phyloP scores from a whole-genome alignment of 1,140 invertebrate species.

The Drosophila sp. region DNA sequence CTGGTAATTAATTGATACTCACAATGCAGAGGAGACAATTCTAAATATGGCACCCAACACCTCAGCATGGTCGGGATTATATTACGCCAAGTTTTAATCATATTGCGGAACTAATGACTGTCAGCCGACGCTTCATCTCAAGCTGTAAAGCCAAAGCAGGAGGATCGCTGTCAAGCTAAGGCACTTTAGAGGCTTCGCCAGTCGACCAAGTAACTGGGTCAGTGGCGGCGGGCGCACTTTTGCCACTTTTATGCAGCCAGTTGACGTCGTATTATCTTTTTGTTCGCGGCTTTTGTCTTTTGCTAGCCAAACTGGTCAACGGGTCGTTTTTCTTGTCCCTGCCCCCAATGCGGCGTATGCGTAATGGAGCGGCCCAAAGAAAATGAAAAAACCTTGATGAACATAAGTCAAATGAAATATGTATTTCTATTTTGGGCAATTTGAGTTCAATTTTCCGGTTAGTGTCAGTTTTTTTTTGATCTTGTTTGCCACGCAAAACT shows the following conservation, averaged over 20 bases:
- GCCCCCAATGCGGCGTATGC: constrained; percentile 59
- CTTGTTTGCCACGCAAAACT: constrained; percentile 55
- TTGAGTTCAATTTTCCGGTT: constrained; percentile 14
- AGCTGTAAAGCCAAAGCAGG: constrained; percentile 35
- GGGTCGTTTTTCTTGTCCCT: constrained; percentile 19
- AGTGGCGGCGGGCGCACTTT: constrained; percentile 64
- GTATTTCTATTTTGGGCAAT: constrained; percentile 13
- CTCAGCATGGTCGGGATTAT: constrained; percentile 44
- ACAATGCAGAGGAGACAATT: constrained; percentile 12
- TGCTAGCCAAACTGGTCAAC: constrained; percentile 21
- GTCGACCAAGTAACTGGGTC: constrained; percentile 67
- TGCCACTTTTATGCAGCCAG: constrained; percentile 28
- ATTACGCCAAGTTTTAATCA: constrained; percentile 75
- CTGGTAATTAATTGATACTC: constrained; percentile 49
- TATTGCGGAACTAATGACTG: constrained; percentile 71
- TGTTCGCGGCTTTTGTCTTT: constrained; percentile 60
- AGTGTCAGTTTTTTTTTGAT: not conserved
- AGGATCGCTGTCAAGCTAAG: constrained; percentile 18
- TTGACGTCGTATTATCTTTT: constrained; percentile 31
- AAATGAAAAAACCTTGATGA: constrained; percentile 54
- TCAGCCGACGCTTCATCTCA: constrained; percentile 37
- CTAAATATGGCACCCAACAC: constrained; percentile 55
- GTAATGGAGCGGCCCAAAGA: constrained; percentile 43
- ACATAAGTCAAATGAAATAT: constrained; percentile 44
- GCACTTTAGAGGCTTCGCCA: constrained; percentile 53